A percentile compares a stretch with the other conserved stretches of the same genome.
These are phyloP conservation scores for Alectoris magna DNA, from an alignment of 2,797 vertebrate genomes.

Conservation along the genomic window DNA sequence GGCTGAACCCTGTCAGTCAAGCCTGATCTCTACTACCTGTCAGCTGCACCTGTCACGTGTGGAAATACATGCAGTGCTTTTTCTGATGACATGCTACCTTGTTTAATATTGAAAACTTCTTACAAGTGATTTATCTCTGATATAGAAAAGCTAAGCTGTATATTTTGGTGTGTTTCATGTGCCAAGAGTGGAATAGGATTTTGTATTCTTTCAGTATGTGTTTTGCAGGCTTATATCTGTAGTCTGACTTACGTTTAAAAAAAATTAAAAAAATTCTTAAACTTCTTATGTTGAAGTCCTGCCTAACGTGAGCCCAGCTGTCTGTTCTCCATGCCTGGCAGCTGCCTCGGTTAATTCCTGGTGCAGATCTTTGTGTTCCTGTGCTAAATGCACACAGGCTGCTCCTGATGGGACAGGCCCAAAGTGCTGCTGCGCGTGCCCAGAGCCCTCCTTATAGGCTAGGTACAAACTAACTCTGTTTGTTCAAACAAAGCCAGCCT, in stretches of 20 bases:
- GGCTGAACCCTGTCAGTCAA: not conserved
- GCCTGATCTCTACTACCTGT: not conserved
- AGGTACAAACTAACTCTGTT: not conserved
- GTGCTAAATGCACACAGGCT: not conserved
- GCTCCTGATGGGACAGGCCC: not conserved
- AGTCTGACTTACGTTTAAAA: not conserved
- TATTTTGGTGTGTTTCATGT: not conserved
- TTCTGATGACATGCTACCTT: not conserved
- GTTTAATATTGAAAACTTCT: not conserved
- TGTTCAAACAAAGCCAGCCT: not conserved
- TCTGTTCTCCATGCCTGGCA: not conserved
- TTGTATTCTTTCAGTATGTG: not conserved
- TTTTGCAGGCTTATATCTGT: not conserved
- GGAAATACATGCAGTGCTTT: not conserved
- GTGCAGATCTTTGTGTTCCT: not conserved
- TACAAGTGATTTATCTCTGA: not conserved
- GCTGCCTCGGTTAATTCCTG: not conserved
- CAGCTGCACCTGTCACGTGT: not conserved
- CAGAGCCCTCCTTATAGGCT: not conserved
- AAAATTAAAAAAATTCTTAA: not conserved
- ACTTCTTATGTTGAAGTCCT: not conserved
- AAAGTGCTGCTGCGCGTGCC: fast-evolving
- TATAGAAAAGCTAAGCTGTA: not conserved
- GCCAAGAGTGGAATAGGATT: not conserved
- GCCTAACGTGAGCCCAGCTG: not conserved